Evolutionary conservation across 1,140 invertebrate species (phyloP), one percentile per base, ranked within the genome.

Genomic region (Temnothorax curvispinosus): DNA sequence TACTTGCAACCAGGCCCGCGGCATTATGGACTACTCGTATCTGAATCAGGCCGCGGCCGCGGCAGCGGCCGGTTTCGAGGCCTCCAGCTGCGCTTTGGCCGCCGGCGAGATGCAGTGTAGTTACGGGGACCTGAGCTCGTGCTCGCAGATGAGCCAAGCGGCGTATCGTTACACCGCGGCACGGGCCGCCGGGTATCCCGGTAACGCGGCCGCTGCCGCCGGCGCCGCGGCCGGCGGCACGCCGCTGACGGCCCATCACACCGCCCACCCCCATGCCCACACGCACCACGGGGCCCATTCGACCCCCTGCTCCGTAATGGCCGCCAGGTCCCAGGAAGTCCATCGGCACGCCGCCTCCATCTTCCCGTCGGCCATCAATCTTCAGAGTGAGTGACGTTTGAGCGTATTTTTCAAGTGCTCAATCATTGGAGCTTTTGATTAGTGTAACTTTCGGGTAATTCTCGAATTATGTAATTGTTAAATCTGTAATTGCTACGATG

Each of bases 141-240:
- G 98, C 94, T 97, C 97, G 62, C 98, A 98, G 95, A 98, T 98
- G 97, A 97, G 97, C 75, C 97, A 97, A 91, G 97, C 97, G 3
- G 97, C 97, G 2, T 97, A 97, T 92, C 96, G 97, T 6, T 97
- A 97, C 91, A 96, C 96, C 18, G 97, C 97, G 3, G 96, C 96
- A 18, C 92, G 94, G 67, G 94, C 94, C 7, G 94, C 95, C 6
- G 94, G 95, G 3, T 95, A 94, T 89, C 93, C 89, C 38, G 94
- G 90, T 8, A 95, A 92, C 80, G 93, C 93, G 41, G 95, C 93
- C 0, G 92, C 94, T 18, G 93, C 94, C 60, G 92, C 94, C 32
- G 94, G 93, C 1, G 93, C 93, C 2, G 94, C 94, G 21, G 89
- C 91, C 38, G 92, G 92, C 60, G 93, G 93, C n/a, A 90, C 93